phyloP scores from a whole-genome alignment of 2,113 vertebrate genomes.

The Coregonus clupeaformis region DNA sequence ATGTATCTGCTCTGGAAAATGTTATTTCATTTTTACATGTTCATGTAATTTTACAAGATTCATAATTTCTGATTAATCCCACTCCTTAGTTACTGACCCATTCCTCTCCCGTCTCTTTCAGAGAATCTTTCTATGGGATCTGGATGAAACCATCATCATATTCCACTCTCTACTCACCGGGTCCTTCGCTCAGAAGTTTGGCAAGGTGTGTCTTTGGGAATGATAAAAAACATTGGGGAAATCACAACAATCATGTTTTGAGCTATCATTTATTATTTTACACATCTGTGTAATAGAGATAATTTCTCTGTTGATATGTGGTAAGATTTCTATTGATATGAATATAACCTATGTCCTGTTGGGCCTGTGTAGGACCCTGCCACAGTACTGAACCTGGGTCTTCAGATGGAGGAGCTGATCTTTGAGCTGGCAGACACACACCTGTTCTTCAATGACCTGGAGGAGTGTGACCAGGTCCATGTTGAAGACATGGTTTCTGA shows the following conservation, averaged over 20 bases:
- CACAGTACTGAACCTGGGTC: constrained; percentile 88
- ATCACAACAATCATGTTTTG: neutral
- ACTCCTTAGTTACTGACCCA: neutral
- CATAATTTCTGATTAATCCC: neutral
- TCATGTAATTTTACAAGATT: too few species aligned
- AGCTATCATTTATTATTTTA: too few species aligned
- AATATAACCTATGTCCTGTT: neutral
- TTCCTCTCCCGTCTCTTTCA: constrained; percentile 49
- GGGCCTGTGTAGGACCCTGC: constrained; percentile 81
- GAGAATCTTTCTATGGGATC: constrained; percentile 96
- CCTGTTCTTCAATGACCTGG: constrained; percentile 97
- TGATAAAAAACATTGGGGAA: neutral
- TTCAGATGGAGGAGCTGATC: constrained; percentile 98
- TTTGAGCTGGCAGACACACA: constrained; percentile 98
- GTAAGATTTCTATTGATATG: neutral
- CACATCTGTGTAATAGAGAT: too few species aligned
- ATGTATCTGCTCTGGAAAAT: too few species aligned
- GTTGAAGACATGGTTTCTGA: constrained; percentile 96
- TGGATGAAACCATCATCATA: constrained; percentile 99
- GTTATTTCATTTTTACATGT: too few species aligned
- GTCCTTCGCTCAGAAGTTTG: constrained; percentile 94
- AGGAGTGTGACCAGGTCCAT: constrained; percentile 98
- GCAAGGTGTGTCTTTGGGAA: constrained; percentile 80
- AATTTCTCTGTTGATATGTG: too few species aligned
- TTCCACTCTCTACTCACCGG: constrained; percentile 98